Evolutionary conservation across 2,113 vertebrate species (phyloP).

Genomic region (Hippocampus mohnikei): DNA sequence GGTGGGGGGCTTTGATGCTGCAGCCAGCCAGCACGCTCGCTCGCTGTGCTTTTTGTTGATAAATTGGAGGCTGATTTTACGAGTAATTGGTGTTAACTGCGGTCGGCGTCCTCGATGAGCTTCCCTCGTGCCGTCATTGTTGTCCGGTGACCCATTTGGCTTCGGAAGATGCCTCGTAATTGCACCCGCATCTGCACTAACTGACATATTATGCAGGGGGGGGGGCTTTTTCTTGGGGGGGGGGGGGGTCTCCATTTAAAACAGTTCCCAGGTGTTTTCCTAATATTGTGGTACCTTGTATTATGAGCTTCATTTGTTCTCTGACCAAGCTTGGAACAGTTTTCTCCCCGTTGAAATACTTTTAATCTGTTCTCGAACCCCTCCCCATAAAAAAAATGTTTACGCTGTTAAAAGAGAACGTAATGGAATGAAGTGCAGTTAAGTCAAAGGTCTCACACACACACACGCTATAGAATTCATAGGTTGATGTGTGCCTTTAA

Average conservation of each 20-base stretch:
- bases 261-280: not conserved
- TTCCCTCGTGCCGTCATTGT: not conserved
- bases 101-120: not conserved
- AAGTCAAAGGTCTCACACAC: no score
- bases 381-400: not conserved
- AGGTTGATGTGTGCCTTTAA: no score
- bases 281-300: not conserved
- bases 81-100: not conserved
- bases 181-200: not conserved
- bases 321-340: not conserved
- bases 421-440: no score
- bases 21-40: conserved; percentile 44
- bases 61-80: conserved; percentile 1
- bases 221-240: not conserved
- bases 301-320: not conserved
- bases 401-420: no score
- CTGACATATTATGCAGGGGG: not conserved
- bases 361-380: no score
- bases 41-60: conserved; percentile 25
- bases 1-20: conserved; percentile 50
- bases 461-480: no score
- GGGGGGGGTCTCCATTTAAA: not conserved
- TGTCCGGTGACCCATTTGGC: not conserved
- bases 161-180: not conserved
- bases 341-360: no score